phyloP scores from a whole-genome alignment of 1,140 invertebrate genomes.

The Drosophila kurseongensis region DNA sequence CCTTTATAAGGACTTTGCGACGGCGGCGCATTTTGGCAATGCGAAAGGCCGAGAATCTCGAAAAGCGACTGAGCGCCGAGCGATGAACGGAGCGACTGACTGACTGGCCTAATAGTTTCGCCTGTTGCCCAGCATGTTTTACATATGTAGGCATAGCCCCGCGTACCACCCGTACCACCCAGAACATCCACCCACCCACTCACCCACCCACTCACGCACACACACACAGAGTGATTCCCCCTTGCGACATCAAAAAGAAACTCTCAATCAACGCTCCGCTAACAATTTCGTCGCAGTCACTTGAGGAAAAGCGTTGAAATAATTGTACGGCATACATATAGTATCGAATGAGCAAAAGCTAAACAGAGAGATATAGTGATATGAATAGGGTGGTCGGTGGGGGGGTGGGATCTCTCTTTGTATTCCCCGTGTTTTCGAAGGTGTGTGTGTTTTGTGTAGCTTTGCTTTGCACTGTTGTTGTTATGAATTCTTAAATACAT shows the following conservation, averaged over 20 bases:
- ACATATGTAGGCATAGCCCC: slow-evolving; percentile 41
- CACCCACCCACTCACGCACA: slow-evolving; percentile 28
- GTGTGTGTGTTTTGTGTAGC: slow-evolving; percentile 23
- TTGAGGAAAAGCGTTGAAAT: slow-evolving; percentile 67
- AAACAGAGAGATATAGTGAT: slow-evolving; percentile 22
- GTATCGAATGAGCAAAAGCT: slow-evolving; percentile 22
- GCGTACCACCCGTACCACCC: neutral
- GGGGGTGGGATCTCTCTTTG: slow-evolving; percentile 2
- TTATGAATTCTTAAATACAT: slow-evolving; percentile 68
- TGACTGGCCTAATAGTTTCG: slow-evolving; percentile 55
- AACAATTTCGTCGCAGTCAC: slow-evolving; percentile 73
- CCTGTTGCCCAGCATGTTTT: slow-evolving; percentile 61
- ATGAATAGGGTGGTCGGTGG: neutral
- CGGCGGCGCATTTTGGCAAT: slow-evolving; percentile 58
- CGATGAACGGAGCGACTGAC: slow-evolving; percentile 34
- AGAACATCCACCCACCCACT: slow-evolving; percentile 8
- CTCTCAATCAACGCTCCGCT: slow-evolving; percentile 77
- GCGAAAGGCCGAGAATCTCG: slow-evolving; percentile 31
- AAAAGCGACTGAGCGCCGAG: slow-evolving; percentile 43
- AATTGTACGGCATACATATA: slow-evolving; percentile 34
- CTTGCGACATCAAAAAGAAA: slow-evolving; percentile 67
- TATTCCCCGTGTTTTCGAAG: slow-evolving; percentile 8
- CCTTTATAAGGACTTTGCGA: slow-evolving; percentile 72
- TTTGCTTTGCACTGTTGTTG: slow-evolving; percentile 27
- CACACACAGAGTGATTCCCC: slow-evolving; percentile 15